These are phyloP conservation scores for Macropodus opercularis DNA, from an alignment of 2,797 vertebrate genomes.

Conservation along the genomic window DNA sequence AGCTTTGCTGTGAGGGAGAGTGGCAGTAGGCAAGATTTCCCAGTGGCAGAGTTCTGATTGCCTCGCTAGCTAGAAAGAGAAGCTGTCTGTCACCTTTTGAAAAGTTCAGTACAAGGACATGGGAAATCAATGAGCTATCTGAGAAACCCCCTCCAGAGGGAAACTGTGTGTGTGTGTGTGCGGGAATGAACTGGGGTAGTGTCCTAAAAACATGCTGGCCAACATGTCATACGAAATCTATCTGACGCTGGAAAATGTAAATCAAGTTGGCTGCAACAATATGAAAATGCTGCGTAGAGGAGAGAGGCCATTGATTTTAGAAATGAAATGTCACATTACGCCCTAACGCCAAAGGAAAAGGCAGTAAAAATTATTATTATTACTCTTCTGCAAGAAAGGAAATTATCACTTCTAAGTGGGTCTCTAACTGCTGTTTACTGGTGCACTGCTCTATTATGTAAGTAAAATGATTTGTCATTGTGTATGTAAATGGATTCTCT, in stretches of 20 bases:
- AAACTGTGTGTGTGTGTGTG: constrained; percentile 18
- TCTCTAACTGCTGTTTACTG: constrained; percentile 20
- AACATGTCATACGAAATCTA: constrained; percentile 72
- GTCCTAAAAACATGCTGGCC: constrained; percentile 47
- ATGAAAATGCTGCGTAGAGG: constrained; percentile 55
- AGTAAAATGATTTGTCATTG: neutral
- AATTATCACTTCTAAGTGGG: constrained; percentile 12
- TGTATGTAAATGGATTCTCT: neutral
- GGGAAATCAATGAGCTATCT: constrained; percentile 77
- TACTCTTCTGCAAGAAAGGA: constrained; percentile 26
- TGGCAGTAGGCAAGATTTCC: constrained; percentile 38
- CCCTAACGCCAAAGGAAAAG: constrained; percentile 31
- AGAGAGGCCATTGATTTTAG: constrained; percentile 67
- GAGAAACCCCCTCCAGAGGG: constrained; percentile 58
- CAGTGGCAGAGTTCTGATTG: constrained; percentile 63
- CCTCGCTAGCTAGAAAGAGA: constrained; percentile 50
- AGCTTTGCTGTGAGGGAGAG: constrained; percentile 49
- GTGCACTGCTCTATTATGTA: constrained; percentile 1
- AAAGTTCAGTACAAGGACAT: constrained; percentile 78
- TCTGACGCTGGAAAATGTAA: constrained; percentile 67
- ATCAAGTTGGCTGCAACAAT: constrained; percentile 57
- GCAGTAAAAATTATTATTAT: constrained; percentile 41
- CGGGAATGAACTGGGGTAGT: constrained; percentile 18
- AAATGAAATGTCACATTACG: constrained; percentile 68
- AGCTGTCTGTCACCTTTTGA: constrained; percentile 76